Evolutionary conservation across 2,113 vertebrate genomes (phyloP), one percentile per base, ranked within the genome.

Genomic region (Merops nubicus): DNA sequence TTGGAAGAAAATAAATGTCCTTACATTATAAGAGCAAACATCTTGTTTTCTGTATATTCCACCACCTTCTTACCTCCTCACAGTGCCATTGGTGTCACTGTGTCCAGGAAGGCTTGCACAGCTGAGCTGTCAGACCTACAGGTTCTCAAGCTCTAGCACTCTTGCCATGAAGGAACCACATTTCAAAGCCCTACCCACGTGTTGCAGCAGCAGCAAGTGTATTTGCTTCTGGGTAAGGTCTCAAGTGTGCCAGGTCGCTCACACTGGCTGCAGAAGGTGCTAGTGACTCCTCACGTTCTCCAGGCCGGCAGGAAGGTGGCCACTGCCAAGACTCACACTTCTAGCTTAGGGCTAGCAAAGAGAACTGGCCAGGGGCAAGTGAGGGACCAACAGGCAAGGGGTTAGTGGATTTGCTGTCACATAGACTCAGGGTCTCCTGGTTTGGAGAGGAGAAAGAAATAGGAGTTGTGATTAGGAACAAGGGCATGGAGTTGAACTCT

Each of bases 321-420:
- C 34, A 9, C 11, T 38, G 12, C 43, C 62, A 56, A 56, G 14
- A 23, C 26, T 23, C 8, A 42, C 7, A 11, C 20, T 67, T 88
- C 38, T 72, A 47, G 22, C 11, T 93, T 64, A 67, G 26, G 20
- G 23, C 48, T 45, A 56, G 31, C 2, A 9, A 45, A 88, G 56
- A 79, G 9, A 23, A 63, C 11, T 26, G 36, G 3, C 0, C 0
- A 0, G 10, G 6, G 2, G 0, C 42, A 6, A 70, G 18, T 33
- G 63, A 59, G 26, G 74, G 43, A 78, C 29, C 11, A 59, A 48
- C 42, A 87, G 5, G 0, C 31, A 47, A 18, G 15, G 31, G 1
- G 1, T 15, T 12, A 40, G 25, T 29, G 68, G 12, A n/a, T 36
- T 69, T 6, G 2, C 17, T 19, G 29, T 83, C 19, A 60, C 3